Percentiles rank a stretch among this genome's conserved stretches.
These are phyloP conservation scores for Brachynemurus nebulosus DNA, from an alignment of 2,888 invertebrate species.

Conservation along the genomic window DNA sequence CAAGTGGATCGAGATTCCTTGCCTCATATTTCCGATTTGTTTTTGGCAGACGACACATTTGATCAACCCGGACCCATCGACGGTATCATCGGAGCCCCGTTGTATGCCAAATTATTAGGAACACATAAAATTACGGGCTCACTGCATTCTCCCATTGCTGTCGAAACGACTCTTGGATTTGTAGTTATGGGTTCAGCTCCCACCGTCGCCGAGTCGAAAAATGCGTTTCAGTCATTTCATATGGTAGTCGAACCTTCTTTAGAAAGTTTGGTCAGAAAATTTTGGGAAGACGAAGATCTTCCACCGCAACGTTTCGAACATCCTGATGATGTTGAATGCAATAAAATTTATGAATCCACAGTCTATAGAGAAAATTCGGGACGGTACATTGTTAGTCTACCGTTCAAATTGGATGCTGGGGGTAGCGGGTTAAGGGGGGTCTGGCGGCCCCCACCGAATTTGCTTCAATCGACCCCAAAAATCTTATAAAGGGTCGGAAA, in stretches of 20 bases:
- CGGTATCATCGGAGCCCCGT: too few species aligned
- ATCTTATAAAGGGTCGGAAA: too few species aligned
- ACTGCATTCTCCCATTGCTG: not conserved
- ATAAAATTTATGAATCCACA: not conserved
- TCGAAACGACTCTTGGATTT: not conserved
- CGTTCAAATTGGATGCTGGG: not conserved
- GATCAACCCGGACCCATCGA: too few species aligned
- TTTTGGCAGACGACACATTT: too few species aligned
- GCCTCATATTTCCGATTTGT: too few species aligned
- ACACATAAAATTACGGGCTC: not conserved
- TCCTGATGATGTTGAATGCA: not conserved
- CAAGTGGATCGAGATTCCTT: not conserved
- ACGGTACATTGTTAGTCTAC: not conserved
- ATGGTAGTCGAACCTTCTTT: not conserved
- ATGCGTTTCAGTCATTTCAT: not conserved
- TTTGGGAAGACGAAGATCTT: not conserved
- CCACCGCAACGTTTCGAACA: constrained; percentile 1
- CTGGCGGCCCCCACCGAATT: too few species aligned
- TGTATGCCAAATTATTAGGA: not conserved
- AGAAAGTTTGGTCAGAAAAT: not conserved
- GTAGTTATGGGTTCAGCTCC: constrained; percentile 1
- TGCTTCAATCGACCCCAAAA: too few species aligned
- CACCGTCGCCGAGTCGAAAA: not conserved
- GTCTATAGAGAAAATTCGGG: not conserved
- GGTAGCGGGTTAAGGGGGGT: too few species aligned